Evolutionary conservation across 2,797 vertebrate genomes (phyloP).

Genomic region (Takifugu ocellatus): DNA sequence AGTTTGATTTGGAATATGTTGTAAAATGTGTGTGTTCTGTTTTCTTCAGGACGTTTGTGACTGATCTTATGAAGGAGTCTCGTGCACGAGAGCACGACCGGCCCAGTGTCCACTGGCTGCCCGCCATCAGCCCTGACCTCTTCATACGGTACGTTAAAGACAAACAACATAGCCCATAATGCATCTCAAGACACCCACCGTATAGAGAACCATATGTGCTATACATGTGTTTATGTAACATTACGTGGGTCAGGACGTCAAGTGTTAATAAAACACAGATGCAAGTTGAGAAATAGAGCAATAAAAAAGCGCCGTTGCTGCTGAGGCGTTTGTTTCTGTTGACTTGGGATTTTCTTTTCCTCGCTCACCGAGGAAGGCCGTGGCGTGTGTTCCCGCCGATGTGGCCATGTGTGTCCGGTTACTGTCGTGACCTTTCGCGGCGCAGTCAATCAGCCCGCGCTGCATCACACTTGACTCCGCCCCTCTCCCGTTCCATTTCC

Average conservation of each 20-base stretch:
- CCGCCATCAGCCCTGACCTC: conserved; percentile 76
- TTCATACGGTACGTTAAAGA: conserved; percentile 64
- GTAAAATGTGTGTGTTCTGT: conserved; percentile 3
- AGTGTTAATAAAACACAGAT: conserved; percentile 66
- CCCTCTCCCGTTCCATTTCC: conserved; percentile 46
- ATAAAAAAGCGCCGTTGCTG: conserved; percentile 17
- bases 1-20: too few species aligned
- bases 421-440: conserved; percentile 44
- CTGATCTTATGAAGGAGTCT: conserved; percentile 45
- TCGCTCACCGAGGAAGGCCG: conserved; percentile 37
- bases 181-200: conserved; percentile 13
- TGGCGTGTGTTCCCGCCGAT: conserved; percentile 25
- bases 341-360: conserved; percentile 50
- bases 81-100: conserved; percentile 42
- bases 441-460: conserved; percentile 54
- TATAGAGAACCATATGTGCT: conserved; percentile 39
- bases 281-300: conserved; percentile 26
- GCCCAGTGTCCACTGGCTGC: conserved; percentile 78
- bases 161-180: conserved; percentile 6
- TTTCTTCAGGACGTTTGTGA: conserved; percentile 77
- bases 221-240: conserved; percentile 26
- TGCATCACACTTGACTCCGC: conserved; percentile 35
- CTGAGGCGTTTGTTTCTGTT: conserved; percentile 62
- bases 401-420: conserved; percentile 50
- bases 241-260: conserved; percentile 34